Evolutionary conservation across 1,140 invertebrate species (phyloP).

Genomic region (Augochlora pura): DNA sequence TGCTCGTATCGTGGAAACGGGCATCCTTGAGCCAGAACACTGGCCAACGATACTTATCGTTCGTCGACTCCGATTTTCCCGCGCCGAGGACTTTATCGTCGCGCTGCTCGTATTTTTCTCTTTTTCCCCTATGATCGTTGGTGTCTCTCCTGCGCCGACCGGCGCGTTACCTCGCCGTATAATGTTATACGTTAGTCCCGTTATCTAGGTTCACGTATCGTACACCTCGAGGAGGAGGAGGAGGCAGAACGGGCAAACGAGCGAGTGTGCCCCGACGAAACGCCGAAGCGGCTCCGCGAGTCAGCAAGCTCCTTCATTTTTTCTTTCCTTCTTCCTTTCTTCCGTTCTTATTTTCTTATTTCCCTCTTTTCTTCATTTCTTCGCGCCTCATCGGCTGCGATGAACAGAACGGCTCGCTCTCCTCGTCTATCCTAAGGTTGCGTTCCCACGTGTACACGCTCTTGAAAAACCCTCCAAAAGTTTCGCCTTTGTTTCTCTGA

Average conservation of each 20-base stretch:
- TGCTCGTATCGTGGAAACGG: not conserved
- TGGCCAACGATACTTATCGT: conserved; percentile 3
- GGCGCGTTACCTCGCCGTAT: conserved; percentile 29
- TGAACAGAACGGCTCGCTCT: not conserved
- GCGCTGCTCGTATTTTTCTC: not conserved
- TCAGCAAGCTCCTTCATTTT: not conserved
- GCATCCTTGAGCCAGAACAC: not conserved
- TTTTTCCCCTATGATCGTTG: conserved; percentile 11
- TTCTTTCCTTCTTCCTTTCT: not conserved
- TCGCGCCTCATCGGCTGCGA: conserved; percentile 4
- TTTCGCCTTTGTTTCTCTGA: no score
- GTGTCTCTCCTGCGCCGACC: not conserved
- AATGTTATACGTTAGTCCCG: conserved; percentile 45
- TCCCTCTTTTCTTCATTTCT: not conserved
- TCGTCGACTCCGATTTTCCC: not conserved
- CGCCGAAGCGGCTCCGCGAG: conserved; percentile 1
- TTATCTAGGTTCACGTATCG: conserved; percentile 44
- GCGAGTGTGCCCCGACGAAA: conserved; percentile 31
- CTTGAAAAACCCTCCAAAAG: not conserved
- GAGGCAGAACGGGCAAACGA: not conserved
- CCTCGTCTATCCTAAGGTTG: not conserved
- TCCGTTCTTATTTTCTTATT: no score
- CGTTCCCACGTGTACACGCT: not conserved
- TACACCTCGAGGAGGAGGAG: conserved; percentile 34
- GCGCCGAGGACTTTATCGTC: not conserved